phyloP scores from a whole-genome alignment of 2,888 invertebrate genomes.

The Standfussiana lucernea region DNA sequence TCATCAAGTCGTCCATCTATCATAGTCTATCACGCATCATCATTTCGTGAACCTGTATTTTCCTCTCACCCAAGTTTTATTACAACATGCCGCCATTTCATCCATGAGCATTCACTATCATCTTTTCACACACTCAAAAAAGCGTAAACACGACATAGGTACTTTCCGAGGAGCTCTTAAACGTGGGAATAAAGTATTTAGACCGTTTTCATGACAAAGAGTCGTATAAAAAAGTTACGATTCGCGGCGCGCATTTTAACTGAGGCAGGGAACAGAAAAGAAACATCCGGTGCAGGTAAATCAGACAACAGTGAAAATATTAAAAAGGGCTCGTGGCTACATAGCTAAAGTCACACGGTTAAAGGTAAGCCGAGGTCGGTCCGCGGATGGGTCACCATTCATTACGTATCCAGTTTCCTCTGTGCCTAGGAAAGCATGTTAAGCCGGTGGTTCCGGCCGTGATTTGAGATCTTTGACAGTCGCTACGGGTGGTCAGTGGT shows the following conservation, averaged over 20 bases:
- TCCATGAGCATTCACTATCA: not conserved
- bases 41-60: not conserved
- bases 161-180: constrained; percentile 26
- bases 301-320: constrained; percentile 57
- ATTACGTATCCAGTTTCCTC: not conserved
- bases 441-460: not conserved
- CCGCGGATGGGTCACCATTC: not conserved
- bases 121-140: constrained; percentile 14
- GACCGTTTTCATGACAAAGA: constrained; percentile 53
- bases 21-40: not conserved
- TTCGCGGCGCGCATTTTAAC: constrained; percentile 44
- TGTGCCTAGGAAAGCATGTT: not conserved
- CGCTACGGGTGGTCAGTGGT: not conserved
- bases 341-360: not conserved
- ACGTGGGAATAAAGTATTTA: constrained; percentile 48
- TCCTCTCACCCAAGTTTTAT: not conserved
- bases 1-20: not conserved
- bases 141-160: constrained; percentile 46
- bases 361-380: not conserved
- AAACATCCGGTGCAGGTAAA: constrained; percentile 59
- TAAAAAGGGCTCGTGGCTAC: not conserved
- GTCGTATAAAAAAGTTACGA: constrained; percentile 60
- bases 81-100: not conserved
- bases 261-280: constrained; percentile 37
- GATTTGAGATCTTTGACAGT: not conserved